A percentile compares a stretch with the other conserved stretches of the same genome.
phyloP scores from a whole-genome alignment of 2,888 invertebrate species.

The Synanthedon formicaeformis region DNA sequence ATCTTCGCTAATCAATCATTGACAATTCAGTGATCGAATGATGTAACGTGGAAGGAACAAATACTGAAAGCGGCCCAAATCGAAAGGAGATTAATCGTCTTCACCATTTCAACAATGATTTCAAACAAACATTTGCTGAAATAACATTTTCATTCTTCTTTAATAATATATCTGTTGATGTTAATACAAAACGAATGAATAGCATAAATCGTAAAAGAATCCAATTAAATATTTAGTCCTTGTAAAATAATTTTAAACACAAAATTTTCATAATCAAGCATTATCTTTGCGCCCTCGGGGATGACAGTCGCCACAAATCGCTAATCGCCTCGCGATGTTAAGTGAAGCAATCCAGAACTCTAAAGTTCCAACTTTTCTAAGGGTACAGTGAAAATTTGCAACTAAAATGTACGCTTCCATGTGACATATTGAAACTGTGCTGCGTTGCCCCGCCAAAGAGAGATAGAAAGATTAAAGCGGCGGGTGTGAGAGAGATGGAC shows the following conservation, averaged over 20 bases:
- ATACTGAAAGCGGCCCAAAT: not conserved
- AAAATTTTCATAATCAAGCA: constrained; percentile 47
- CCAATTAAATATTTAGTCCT: constrained; percentile 26
- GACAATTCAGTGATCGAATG: not conserved
- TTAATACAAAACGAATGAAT: not conserved
- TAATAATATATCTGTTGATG: too few relatives aligned
- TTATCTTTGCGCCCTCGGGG: constrained; percentile 40
- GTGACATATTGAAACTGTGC: constrained; percentile 58
- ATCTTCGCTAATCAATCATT: not conserved
- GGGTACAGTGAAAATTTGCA: constrained; percentile 39
- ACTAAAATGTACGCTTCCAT: constrained; percentile 44
- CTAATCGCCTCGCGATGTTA: constrained; percentile 51
- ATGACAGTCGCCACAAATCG: constrained; percentile 46
- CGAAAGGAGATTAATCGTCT: not conserved
- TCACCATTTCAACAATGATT: not conserved
- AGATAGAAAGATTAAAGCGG: constrained; percentile 19
- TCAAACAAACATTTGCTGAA: not conserved
- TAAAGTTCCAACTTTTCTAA: constrained; percentile 31
- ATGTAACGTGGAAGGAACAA: not conserved
- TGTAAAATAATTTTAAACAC: constrained; percentile 34
- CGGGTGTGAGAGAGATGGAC: constrained; percentile 31
- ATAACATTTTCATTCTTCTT: not conserved
- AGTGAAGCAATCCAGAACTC: constrained; percentile 24
- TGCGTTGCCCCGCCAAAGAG: constrained; percentile 37
- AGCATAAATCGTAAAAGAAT: not conserved